Conservation (phyloP, 2,888 invertebrate genomes). For the Papilio demoleus region DNA sequence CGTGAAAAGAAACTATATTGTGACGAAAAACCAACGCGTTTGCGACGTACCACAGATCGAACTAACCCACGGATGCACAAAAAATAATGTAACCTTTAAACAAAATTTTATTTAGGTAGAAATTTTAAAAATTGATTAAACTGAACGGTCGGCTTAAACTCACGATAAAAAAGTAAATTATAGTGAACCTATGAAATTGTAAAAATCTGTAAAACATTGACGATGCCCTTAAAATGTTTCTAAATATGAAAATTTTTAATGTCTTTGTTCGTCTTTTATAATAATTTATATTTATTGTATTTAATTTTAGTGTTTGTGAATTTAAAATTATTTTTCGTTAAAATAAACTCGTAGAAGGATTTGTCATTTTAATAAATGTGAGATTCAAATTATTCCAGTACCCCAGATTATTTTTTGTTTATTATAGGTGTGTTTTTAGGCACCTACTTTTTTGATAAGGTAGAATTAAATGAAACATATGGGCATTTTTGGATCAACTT, state of each 20-base stretch:
- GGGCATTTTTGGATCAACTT: too few species aligned
- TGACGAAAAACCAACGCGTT: conserved; percentile 70
- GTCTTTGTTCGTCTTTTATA: conserved; percentile 33
- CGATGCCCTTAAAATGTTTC: conserved; percentile 43
- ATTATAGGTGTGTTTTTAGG: too few species aligned
- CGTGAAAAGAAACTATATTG: conserved; percentile 60
- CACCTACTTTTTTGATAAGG: too few species aligned
- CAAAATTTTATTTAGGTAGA: conserved; percentile 43
- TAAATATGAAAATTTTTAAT: conserved; percentile 48
- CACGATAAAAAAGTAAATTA: background rate
- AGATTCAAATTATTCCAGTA: background rate
- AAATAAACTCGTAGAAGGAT: conserved; percentile 31
- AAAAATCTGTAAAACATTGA: background rate
- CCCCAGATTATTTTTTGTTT: too few species aligned
- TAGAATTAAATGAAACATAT: too few species aligned
- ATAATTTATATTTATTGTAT: conserved; percentile 42
- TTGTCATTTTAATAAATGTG: background rate
- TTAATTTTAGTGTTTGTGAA: conserved; percentile 45
- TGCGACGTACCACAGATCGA: conserved; percentile 64
- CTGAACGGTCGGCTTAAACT: conserved; percentile 42
- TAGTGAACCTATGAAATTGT: background rate
- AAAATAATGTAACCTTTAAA: conserved; percentile 51
- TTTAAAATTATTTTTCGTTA: conserved; percentile 41
- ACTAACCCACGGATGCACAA: conserved; percentile 50
- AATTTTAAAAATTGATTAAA: conserved; percentile 4